phyloP scores from a whole-genome alignment of 92 coral and sea anemone species.

The Parazoanthus darwini region DNA sequence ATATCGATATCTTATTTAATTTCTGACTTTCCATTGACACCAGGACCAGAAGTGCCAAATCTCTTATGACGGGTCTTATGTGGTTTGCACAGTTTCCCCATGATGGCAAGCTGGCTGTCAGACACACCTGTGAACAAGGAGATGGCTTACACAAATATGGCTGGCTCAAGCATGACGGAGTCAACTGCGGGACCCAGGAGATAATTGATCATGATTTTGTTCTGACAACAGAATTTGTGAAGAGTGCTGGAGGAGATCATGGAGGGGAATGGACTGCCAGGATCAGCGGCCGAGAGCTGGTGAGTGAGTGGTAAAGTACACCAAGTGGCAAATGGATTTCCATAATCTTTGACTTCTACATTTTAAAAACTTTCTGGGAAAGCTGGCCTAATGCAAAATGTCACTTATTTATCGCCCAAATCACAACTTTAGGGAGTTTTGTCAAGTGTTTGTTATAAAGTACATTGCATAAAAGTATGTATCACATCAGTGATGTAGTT shows the following conservation, averaged over 20 bases:
- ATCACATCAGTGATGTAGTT: too few species aligned
- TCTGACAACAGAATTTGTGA: constrained; percentile 86
- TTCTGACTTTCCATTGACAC: too few species aligned
- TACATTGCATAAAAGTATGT: too few species aligned
- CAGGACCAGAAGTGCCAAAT: constrained; percentile 88
- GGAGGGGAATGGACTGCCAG: constrained; percentile 99
- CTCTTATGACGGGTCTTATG: constrained; percentile 96
- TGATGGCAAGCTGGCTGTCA: constrained; percentile 84
- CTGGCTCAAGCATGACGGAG: constrained; percentile 97
- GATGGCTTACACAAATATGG: constrained; percentile 88
- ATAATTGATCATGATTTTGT: constrained; percentile 84
- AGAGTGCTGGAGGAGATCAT: constrained; percentile 82
- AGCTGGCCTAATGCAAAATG: too few species aligned
- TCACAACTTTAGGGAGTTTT: too few species aligned
- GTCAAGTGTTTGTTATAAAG: too few species aligned
- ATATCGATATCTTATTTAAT: too few species aligned
- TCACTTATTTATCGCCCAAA: too few species aligned
- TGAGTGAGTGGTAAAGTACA: constrained; percentile 23
- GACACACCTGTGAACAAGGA: constrained; percentile 96
- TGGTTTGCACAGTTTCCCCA: constrained; percentile 88
- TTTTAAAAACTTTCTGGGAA: too few species aligned
- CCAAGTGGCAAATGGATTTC: too few species aligned
- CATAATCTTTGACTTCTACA: too few species aligned
- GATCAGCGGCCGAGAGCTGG: constrained; percentile 83
- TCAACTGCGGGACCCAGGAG: constrained; percentile 88